Evolutionary conservation across 2,113 vertebrate species (phyloP), one percentile per base, ranked within the genome.

Genomic region (Ptychochromis oligacanthus): DNA sequence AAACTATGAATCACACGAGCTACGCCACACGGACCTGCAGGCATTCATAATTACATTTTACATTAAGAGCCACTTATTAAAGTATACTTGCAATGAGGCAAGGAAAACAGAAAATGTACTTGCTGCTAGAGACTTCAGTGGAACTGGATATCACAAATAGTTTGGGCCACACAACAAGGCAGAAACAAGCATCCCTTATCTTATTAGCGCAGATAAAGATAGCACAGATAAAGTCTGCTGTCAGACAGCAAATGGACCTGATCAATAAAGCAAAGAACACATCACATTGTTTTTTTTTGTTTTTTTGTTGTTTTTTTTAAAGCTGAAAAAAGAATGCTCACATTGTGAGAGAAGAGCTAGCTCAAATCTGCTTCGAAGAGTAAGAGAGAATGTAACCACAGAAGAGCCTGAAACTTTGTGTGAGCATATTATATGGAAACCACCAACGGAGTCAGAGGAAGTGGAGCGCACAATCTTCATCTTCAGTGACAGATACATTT

Each of bases 291-390:
- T 10, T 36, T 36, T 24, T 17, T 17, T 22, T 36, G n/a, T 36
- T 8, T 6, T 5, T 36, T 36, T 4, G 4, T 36, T 3, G 2
- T 31, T 0, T 52, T 31, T 52, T 70, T 49, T 28, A 59, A 75
- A 49, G 31, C 8, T 58, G 8, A 55, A 13, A 76, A 49, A 22
- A 64, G 0, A 64, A 57, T 6, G 7, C 36, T 77, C 57, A 31
- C 34, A 49, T 28, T 20, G 36, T 40, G 36, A 24, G 36, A 24
- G 14, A 43, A 15, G 62, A 43, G 20, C 7, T 8, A n/a, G 10
- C n/a, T 67, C n/a, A 77, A 77, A 57, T 60, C 9, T 77, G 20
- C 67, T 46, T 79, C 24, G 38, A 64, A 12, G n/a, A 55, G n/a
- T 67, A 36, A 59, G n/a, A 31, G 26, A 72, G 46, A 34, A 4